Evolutionary conservation across 2,113 vertebrate genomes (phyloP), one percentile per base, ranked within the genome.

Genomic region (Hemibates koningsi): DNA sequence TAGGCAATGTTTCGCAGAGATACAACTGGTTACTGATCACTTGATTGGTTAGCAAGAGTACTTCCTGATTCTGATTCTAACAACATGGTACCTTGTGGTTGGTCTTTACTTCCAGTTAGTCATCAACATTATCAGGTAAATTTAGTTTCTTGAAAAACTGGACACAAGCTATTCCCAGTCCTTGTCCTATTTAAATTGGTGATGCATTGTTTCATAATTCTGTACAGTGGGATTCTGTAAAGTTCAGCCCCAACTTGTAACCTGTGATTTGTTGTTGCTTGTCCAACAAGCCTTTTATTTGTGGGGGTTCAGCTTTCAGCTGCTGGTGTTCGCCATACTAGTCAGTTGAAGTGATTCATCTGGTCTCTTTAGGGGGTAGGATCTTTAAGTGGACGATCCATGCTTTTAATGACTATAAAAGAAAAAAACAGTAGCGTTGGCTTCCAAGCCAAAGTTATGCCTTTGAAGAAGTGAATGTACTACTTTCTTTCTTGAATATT

Each of bases 391-490:
- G 50, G 63, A 34, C 5, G 27, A 79, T 24, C n/a, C 24, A 12
- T 24, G 14, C 7, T 29, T 57, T 38, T 36, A 38, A 36, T 56
- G 38, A 68, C 17, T 11, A 48, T 45, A 27, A 73, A 48, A 73
- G 8, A 73, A 73, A 76, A 48, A 76, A 7, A 57, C 61, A 38
- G 34, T 81, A 24, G 50, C 17, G 17, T 38, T 71, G 54, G 45
- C 36, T 80, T 90, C 80, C 32, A 38, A 71, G 61, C 36, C 59
- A 48, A 71, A 81, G 41, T 48, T 86, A 21, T 14, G 17, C 50
- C 76, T 79, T 24, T 12, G 12, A 82, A 73, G 81, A 88, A 83
- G 9, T 87, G 90, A 94, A 92, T 94, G 90, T 92, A 92, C 56
- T 88, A 13, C 50, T 88, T 84, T 90, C 36, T 89, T 83, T 88